These are phyloP conservation scores for Odontomyia ornata DNA, from an alignment of 2,888 invertebrate species.

Conservation along the genomic window DNA sequence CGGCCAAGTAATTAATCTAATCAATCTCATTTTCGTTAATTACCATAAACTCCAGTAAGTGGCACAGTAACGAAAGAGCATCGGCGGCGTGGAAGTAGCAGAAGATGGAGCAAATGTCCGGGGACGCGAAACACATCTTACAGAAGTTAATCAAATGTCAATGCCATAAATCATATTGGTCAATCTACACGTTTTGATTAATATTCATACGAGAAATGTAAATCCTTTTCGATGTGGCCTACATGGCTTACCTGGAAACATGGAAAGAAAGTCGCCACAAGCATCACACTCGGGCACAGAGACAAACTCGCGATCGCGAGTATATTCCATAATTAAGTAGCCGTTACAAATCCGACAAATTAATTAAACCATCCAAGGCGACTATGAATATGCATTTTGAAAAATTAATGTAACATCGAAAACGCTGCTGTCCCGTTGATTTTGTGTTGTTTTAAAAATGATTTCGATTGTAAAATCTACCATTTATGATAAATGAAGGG, in stretches of 20 bases:
- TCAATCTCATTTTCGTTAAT: conserved; percentile 36
- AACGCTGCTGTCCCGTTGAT: conserved; percentile 33
- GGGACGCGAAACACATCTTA: conserved; percentile 6
- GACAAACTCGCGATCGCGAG: not conserved
- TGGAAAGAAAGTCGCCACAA: conserved; percentile 2
- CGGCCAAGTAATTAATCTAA: conserved; percentile 25
- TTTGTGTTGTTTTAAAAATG: conserved; percentile 25
- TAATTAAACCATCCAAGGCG: conserved; percentile 38
- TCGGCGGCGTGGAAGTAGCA: not conserved
- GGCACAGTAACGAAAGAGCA: not conserved
- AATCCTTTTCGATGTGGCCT: conserved; percentile 22
- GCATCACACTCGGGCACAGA: not conserved
- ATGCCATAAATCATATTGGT: conserved; percentile 49
- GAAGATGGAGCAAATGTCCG: not conserved
- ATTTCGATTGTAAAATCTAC: conserved; percentile 7
- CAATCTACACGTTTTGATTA: conserved; percentile 44
- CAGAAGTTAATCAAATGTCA: conserved; percentile 50
- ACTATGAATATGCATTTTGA: not conserved
- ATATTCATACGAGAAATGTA: conserved; percentile 46
- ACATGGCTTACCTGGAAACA: conserved; percentile 4
- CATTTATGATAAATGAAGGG: conserved; percentile 18
- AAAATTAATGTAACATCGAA: conserved; percentile 1
- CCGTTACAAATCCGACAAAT: conserved; percentile 50
- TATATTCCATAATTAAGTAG: conserved; percentile 46
- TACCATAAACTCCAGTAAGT: conserved; percentile 16